phyloP scores from a whole-genome alignment of 2,113 vertebrate genomes.

The Eretmochelys imbricata region DNA sequence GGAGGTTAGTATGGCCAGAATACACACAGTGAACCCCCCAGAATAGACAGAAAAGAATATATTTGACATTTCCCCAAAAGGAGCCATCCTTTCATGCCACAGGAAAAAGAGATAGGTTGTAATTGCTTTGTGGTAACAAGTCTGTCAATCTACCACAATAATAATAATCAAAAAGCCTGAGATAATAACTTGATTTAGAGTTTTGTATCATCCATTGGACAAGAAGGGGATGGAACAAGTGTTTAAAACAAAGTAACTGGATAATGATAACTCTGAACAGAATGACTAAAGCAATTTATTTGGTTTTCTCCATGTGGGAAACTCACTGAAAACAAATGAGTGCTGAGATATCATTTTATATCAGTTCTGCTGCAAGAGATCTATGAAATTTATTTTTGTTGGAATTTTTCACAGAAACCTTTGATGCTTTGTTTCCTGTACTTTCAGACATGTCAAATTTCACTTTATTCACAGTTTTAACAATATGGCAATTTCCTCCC shows the following conservation, averaged over 20 bases:
- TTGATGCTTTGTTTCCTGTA: neutral
- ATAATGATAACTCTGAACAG: neutral
- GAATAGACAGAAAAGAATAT: neutral
- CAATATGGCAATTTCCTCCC: neutral
- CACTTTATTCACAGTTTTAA: neutral
- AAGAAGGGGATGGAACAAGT: neutral
- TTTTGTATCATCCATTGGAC: neutral
- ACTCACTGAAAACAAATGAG: neutral
- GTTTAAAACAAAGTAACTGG: neutral
- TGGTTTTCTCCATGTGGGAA: neutral
- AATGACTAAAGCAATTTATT: fast-evolving
- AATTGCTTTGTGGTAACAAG: neutral
- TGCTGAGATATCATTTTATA: neutral
- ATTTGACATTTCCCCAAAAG: neutral
- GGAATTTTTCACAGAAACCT: neutral
- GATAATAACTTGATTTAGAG: neutral
- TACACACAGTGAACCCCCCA: neutral
- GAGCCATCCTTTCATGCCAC: neutral
- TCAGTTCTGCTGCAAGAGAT: neutral
- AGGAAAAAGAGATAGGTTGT: neutral
- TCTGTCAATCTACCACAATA: neutral
- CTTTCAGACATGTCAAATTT: neutral
- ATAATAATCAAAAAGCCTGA: neutral
- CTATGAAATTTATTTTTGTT: neutral
- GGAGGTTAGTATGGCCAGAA: neutral